Evolutionary conservation across 2,113 vertebrate genomes (phyloP).

Genomic region (Leuciscus idus): DNA sequence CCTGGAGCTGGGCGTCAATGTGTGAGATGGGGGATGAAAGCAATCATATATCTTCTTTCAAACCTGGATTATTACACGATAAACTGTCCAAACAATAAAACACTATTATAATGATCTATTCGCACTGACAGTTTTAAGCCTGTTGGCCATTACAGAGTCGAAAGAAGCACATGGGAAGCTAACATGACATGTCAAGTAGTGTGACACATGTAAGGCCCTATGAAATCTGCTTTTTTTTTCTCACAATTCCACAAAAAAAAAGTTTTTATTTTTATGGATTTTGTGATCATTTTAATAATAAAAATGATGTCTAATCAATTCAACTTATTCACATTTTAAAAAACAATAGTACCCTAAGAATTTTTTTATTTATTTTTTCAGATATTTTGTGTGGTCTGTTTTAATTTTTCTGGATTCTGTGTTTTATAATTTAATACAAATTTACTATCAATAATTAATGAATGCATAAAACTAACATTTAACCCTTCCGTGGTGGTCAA

Average conservation of each 20-base stretch:
- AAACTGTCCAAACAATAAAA: not conserved
- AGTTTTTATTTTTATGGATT: too few relatives aligned
- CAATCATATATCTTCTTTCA: not conserved
- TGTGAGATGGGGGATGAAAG: conserved; percentile 5
- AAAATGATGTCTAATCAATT: too few relatives aligned
- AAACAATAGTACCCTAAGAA: too few relatives aligned
- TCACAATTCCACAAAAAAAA: too few relatives aligned
- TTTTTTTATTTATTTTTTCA: too few relatives aligned
- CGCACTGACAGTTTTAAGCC: not conserved
- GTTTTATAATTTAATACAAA: not conserved
- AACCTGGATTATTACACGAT: not conserved
- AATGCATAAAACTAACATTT: too few relatives aligned
- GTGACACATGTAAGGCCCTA: too few relatives aligned
- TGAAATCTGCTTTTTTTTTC: too few relatives aligned
- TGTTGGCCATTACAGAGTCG: not conserved
- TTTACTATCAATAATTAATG: not conserved
- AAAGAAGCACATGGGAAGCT: not conserved
- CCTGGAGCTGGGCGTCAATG: not conserved
- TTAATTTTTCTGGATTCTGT: not conserved
- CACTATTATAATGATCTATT: not conserved
- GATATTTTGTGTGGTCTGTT: not conserved
- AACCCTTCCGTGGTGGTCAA: too few relatives aligned
- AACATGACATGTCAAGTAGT: too few relatives aligned
- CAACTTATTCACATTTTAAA: too few relatives aligned
- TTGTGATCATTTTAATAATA: too few relatives aligned